phyloP scores from a whole-genome alignment of 2,113 vertebrate genomes.

The Manacus vitellinus region DNA sequence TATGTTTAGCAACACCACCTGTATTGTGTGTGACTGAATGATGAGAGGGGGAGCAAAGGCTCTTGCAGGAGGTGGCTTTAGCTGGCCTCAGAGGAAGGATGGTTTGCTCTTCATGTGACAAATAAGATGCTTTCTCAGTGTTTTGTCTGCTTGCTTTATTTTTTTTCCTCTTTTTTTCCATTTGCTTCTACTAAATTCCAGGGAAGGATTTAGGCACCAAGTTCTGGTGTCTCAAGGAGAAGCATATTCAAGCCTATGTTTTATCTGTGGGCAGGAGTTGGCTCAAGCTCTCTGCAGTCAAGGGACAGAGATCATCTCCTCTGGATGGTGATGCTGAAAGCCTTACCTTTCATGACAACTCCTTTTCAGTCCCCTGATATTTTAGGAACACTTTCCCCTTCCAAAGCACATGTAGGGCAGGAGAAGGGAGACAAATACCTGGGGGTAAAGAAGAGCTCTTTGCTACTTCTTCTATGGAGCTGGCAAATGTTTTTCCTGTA shows the following conservation, averaged over 20 bases:
- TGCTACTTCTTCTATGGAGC: background rate
- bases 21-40: background rate
- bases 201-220: background rate
- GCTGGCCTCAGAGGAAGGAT: background rate
- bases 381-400: background rate
- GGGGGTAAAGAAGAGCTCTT: background rate
- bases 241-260: background rate
- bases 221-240: background rate
- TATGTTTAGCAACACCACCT: background rate
- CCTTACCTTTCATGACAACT: background rate
- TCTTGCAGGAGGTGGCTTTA: background rate
- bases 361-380: background rate
- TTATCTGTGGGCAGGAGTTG: background rate
- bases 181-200: background rate
- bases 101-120: background rate
- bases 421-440: background rate
- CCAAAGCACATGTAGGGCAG: background rate
- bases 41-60: background rate
- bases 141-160: background rate
- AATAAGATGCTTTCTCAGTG: background rate
- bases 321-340: background rate
- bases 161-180: background rate
- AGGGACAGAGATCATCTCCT: background rate
- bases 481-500: background rate
- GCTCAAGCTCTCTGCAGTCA: background rate